phyloP scores from a whole-genome alignment of 2,797 vertebrate genomes.

The Euthynnus affinis region DNA sequence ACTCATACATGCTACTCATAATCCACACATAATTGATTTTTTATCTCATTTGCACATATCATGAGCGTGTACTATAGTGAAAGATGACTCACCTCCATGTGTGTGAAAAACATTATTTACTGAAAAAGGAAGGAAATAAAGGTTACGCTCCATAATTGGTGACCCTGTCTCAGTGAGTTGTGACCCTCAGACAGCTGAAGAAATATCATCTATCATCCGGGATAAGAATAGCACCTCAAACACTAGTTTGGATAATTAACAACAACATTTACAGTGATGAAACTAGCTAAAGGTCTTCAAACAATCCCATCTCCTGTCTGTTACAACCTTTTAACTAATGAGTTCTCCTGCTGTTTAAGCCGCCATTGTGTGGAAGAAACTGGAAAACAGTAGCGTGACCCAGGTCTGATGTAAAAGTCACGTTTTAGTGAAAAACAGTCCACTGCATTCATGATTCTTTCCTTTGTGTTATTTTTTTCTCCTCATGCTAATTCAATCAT shows the following conservation, averaged over 20 bases:
- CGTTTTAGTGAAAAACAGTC: conserved; percentile 41
- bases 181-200: conserved; percentile 58
- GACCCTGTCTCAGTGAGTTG: conserved; percentile 56
- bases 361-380: conserved; percentile 17
- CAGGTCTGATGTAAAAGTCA: conserved; percentile 36
- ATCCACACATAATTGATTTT: conserved; percentile 9
- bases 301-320: conserved; percentile 48
- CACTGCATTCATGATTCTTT: conserved; percentile 12
- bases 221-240: conserved; percentile 68
- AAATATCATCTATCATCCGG: conserved; percentile 65
- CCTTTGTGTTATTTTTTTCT: conserved; percentile 32
- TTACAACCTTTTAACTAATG: conserved; percentile 77
- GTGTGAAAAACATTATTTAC: conserved; percentile 29
- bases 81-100: conserved; percentile 24
- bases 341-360: conserved; percentile 64
- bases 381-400: conserved; percentile 24
- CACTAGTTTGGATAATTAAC: conserved; percentile 71
- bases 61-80: neutral
- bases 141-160: conserved; percentile 70
- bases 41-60: neutral
- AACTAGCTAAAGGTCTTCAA: conserved; percentile 61
- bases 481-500: conserved; percentile 35
- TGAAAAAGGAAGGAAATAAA: conserved; percentile 37
- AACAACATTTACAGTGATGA: conserved; percentile 30
- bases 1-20: neutral